phyloP scores from a whole-genome alignment of 2,797 vertebrate genomes.

The Arrhamphus sclerolepis region DNA sequence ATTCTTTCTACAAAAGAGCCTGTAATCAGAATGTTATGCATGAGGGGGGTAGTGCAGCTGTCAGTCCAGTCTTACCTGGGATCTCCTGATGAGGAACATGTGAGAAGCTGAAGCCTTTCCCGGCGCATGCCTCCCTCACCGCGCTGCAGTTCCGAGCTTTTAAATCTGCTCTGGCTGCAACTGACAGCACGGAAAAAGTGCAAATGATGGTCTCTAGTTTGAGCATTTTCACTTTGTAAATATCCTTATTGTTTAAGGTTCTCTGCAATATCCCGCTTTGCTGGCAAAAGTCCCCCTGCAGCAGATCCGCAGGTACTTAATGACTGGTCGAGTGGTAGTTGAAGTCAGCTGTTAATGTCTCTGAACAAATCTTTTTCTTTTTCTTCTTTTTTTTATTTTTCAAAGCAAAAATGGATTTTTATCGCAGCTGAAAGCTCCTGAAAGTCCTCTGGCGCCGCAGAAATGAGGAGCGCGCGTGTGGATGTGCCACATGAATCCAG shows the following conservation, averaged over 20 bases:
- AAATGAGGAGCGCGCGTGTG: slow-evolving; percentile 21
- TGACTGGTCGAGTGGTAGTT: slow-evolving; percentile 42
- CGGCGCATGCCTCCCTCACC: slow-evolving; percentile 86
- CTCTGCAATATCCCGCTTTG: slow-evolving; percentile 49
- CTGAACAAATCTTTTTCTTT: slow-evolving; percentile 40
- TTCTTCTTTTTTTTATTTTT: too few relatives aligned
- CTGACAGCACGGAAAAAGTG: slow-evolving; percentile 77
- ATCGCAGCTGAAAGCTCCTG: slow-evolving; percentile 18
- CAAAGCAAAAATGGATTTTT: slow-evolving; percentile 15
- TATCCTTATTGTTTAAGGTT: slow-evolving; percentile 38
- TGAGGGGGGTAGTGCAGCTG: slow-evolving; percentile 1
- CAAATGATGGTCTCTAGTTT: slow-evolving; percentile 73
- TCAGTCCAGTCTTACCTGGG: slow-evolving; percentile 83
- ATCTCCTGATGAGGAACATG: slow-evolving; percentile 90
- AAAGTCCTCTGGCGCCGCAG: slow-evolving; percentile 45
- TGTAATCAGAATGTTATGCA: background rate
- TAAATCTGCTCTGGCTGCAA: slow-evolving; percentile 80
- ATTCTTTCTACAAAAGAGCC: too few relatives aligned
- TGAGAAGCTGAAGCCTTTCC: slow-evolving; percentile 88
- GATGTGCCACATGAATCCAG: slow-evolving; percentile 71
- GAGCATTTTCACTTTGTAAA: slow-evolving; percentile 73
- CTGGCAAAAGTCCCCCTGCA: slow-evolving; percentile 44
- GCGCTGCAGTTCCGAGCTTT: slow-evolving; percentile 88
- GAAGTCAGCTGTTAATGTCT: slow-evolving; percentile 53
- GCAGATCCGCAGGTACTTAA: slow-evolving; percentile 69